Percentiles rank a stretch among this genome's conserved stretches.
These are phyloP conservation scores for Chironomus tentans DNA, from an alignment of 2,888 invertebrate species.

Conservation along the genomic window DNA sequence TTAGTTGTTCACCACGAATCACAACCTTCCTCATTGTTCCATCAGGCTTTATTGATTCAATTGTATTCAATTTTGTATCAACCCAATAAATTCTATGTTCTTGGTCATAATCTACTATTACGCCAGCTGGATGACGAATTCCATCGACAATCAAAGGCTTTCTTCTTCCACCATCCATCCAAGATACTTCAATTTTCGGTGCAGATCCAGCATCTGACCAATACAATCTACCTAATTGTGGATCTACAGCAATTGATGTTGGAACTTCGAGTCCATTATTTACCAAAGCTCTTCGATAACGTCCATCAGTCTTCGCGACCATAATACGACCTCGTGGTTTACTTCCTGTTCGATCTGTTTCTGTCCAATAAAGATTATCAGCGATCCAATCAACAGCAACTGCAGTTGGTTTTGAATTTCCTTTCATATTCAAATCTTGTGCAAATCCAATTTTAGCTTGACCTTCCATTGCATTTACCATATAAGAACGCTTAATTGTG, in stretches of 20 bases:
- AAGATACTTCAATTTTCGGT: constrained; percentile 88
- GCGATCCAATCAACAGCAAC: constrained; percentile 91
- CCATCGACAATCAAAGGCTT: constrained; percentile 70
- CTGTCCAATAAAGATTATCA: constrained; percentile 91
- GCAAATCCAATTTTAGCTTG: constrained; percentile 72
- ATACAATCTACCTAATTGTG: constrained; percentile 74
- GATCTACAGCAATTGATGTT: constrained; percentile 80
- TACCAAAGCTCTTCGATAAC: constrained; percentile 74
- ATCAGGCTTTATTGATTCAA: constrained; percentile 77
- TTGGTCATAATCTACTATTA: constrained; percentile 85
- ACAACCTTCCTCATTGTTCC: constrained; percentile 66
- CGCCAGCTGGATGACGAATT: constrained; percentile 77
- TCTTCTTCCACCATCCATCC: constrained; percentile 94
- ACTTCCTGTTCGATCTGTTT: constrained; percentile 63
- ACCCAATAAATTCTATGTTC: constrained; percentile 91
- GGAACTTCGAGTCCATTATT: constrained; percentile 75
- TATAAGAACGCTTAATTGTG: constrained; percentile 83
- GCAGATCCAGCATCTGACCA: constrained; percentile 90
- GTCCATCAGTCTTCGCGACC: constrained; percentile 81
- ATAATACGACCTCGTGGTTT: constrained; percentile 73
- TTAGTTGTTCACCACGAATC: constrained; percentile 60
- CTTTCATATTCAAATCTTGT: constrained; percentile 79
- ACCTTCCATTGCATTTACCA: constrained; percentile 70
- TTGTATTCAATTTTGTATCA: constrained; percentile 83
- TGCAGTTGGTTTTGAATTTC: constrained; percentile 74